Base-by-base conservation (phyloP, 1,140 invertebrate species). In the Ostrea edulis region DNA sequence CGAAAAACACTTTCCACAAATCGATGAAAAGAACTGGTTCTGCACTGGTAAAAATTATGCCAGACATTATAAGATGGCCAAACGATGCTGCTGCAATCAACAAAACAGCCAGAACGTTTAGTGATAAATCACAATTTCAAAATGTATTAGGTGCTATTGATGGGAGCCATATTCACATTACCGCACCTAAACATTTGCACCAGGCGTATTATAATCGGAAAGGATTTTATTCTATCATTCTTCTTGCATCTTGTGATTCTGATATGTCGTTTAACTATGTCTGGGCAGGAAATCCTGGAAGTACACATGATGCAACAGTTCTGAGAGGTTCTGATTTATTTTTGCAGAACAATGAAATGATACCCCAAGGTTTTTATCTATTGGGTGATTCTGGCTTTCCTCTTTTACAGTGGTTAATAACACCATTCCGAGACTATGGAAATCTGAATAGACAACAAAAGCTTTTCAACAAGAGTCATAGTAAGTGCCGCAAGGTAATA, bases 251-350 rank as follows among this genome's bases (percentile, higher is more conserved):
- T 25, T 86, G 85, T n/a, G 65, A 86, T 71, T 25, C 85, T 11
- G 53, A 35, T 22, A 0, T 86, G 51, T 58, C 58, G 51, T 86
- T 86, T 22, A 71, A 68, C 25, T 86, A 86, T 81, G 85, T 86
- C 29, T 86, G 85, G 85, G 81, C 85, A 54, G 65, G 65, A 0
- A 86, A 86, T 54, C 85, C 68, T 22, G 85, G 85, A 8, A 81
- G 85, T 54, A 86, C 85, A 14, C 44, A 86, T 81, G 85, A 86
- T 86, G 35, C 85, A n/a, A 86, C 65, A 17, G 62, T 86, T 44
- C 51, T 86, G 65, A 35, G 62, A 44, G 20, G 44, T 53, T 86
- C 85, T 22, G 85, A 86, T 86, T 71, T 86, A 29, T 86, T 86
- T 53, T 22, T n/a, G 20, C 62, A 86, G 17, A 71, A 62, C 71